Evolutionary conservation across 2,888 invertebrate genomes (phyloP), one percentile per base, ranked within the genome.

Genomic region (Caenorhabditis zanzibari): DNA sequence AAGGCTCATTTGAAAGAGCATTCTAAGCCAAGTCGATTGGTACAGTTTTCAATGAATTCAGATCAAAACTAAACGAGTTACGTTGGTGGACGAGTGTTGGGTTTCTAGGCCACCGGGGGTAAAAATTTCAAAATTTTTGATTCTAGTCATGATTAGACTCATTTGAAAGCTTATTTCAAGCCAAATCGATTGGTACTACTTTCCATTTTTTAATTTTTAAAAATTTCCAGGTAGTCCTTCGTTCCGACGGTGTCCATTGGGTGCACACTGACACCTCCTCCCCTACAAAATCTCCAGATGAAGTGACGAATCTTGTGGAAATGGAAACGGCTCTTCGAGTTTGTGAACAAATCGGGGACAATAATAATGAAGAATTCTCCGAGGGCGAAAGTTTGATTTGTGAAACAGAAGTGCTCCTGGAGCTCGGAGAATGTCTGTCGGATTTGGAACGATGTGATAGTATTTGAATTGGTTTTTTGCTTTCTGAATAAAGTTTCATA

Each of bases 171-270:
- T n/a, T n/a, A n/a, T n/a, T n/a, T n/a, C n/a, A n/a, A n/a, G n/a
- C n/a, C n/a, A n/a, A n/a, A n/a, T n/a, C n/a, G n/a, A n/a, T n/a
- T n/a, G n/a, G n/a, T n/a, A n/a, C n/a, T n/a, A n/a, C n/a, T n/a
- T n/a, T n/a, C n/a, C n/a, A n/a, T n/a, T n/a, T n/a, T n/a, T n/a
- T n/a, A n/a, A n/a, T n/a, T n/a, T n/a, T n/a, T n/a, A n/a, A n/a
- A n/a, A 19, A 16, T 0, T 44, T 68, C 16, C 69, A 89, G 88
- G 85, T 88, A 5, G 88, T 90, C 2, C 80, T 90, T 12, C 86
- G 89, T 0, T 88, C 89, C 10, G 90, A 90, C 63, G 90, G 90
- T 14, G 88, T 90, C 12, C 90, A 90, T 52, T 90, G 90, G 90
- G 83, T 90, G 6, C 64, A 85, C 41, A 85, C 82, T 2, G 72